A percentile compares a stretch with the other conserved stretches of the same genome.
Evolutionary conservation across 2,797 vertebrate genomes (phyloP).

Genomic region (Rhinoraja longicauda): DNA sequence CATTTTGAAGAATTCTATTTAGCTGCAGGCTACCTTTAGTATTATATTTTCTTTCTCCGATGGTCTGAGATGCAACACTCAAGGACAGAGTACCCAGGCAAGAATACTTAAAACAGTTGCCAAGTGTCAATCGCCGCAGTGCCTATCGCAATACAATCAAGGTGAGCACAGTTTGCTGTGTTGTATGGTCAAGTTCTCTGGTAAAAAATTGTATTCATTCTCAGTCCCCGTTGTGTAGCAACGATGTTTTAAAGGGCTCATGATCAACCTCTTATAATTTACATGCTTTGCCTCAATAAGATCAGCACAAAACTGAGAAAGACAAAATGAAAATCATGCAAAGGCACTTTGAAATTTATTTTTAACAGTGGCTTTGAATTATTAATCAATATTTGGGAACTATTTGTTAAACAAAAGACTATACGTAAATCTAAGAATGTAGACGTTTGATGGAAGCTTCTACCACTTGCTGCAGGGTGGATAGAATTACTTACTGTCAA

Average conservation of each 20-base stretch:
- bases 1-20: background rate
- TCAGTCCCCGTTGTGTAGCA: background rate
- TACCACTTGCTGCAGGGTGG: background rate
- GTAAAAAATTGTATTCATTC: background rate
- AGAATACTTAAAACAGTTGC: background rate
- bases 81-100: background rate
- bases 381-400: background rate
- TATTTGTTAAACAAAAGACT: background rate
- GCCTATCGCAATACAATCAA: background rate
- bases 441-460: conserved; percentile 14
- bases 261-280: background rate
- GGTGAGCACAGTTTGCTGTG: background rate
- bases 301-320: background rate
- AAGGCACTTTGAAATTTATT: background rate
- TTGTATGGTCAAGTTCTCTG: background rate
- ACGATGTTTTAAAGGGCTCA: background rate
- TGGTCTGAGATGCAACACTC: background rate
- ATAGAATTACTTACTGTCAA: background rate
- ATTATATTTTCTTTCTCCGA: background rate
- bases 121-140: background rate
- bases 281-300: background rate
- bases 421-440: background rate
- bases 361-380: background rate
- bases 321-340: background rate
- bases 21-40: background rate